Evolutionary conservation across 2,888 invertebrate species (phyloP), one percentile per base, ranked within the genome.

Genomic region (Clanis bilineata): DNA sequence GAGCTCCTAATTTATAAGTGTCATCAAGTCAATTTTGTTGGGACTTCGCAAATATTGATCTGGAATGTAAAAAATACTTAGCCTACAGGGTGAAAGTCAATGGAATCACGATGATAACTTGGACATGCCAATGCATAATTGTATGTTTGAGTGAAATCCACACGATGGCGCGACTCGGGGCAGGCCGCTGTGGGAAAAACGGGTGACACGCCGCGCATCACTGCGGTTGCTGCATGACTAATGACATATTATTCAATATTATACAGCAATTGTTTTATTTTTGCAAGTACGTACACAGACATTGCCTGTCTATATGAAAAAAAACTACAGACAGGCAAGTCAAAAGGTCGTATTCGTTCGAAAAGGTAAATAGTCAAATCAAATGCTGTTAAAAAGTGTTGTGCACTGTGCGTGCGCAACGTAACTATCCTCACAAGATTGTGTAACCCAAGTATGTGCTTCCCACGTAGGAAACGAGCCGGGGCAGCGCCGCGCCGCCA

Each of bases 371-470:
- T 51, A 51, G 32, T 51, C 28, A 45, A 51, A 12, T 28, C 15
- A 44, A 47, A 32, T 15, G 57, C 32, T 51, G 41, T 57, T 64
- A 59, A 67, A 63, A 54, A 63, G 65, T 69, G 72, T 66, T 70
- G 51, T 65, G 67, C 58, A 45, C 47, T 61, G 47, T 45, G 61
- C 47, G 38, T 61, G 61, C 57, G 51, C n/a, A 41, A 64, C 58
- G 43, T 60, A 56, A 63, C 54, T 82, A 83, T 85, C 83, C 85
- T 83, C 79, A 73, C 76, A 79, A 83, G 85, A 86, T 90, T 88
- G 87, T 89, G 90, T 88, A 90, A 90, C 83, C 76, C 78, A 86
- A 91, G 89, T 84, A 84, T 89, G 87, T 87, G 85, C 84, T 91
- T 91, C 91, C 91, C 91, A 92, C 91, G 90, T 88, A 83, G 79